Evolutionary conservation across 2,888 invertebrate species (phyloP).

Genomic region (Eristalis pertinax): DNA sequence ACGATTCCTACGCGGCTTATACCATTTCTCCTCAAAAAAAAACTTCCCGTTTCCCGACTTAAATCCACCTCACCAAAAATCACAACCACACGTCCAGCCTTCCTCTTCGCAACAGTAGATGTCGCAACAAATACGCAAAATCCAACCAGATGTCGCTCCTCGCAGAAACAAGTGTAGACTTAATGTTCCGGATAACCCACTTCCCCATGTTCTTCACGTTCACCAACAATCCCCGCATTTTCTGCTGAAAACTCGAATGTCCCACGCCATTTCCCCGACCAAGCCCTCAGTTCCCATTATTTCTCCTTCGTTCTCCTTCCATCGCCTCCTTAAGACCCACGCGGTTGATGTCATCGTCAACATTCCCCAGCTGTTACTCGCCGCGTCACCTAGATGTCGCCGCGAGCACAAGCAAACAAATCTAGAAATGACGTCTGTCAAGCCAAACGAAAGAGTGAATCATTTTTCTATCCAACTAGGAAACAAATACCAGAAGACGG

Average conservation of each 20-base stretch:
- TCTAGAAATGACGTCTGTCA: constrained; percentile 57
- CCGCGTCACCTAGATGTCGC: not conserved
- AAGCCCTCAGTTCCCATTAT: not conserved
- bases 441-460: constrained; percentile 39
- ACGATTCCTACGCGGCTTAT: too few species aligned
- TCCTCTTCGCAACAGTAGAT: too few species aligned
- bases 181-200: not conserved
- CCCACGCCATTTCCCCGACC: not conserved
- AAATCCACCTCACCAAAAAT: too few species aligned
- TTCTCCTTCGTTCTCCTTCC: not conserved
- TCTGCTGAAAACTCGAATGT: not conserved
- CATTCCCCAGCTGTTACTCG: not conserved
- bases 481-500: constrained; percentile 41
- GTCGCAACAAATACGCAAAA: not conserved
- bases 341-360: not conserved
- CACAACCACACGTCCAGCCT: too few species aligned
- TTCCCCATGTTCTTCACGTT: not conserved
- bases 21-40: too few species aligned
- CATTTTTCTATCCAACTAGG: constrained; percentile 33
- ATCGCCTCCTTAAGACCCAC: not conserved
- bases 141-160: not conserved
- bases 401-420: not conserved
- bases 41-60: too few species aligned
- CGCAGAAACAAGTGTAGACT: not conserved
- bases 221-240: not conserved